Evolutionary conservation across 2,113 vertebrate species (phyloP).

Genomic region (Oreochromis aureus): DNA sequence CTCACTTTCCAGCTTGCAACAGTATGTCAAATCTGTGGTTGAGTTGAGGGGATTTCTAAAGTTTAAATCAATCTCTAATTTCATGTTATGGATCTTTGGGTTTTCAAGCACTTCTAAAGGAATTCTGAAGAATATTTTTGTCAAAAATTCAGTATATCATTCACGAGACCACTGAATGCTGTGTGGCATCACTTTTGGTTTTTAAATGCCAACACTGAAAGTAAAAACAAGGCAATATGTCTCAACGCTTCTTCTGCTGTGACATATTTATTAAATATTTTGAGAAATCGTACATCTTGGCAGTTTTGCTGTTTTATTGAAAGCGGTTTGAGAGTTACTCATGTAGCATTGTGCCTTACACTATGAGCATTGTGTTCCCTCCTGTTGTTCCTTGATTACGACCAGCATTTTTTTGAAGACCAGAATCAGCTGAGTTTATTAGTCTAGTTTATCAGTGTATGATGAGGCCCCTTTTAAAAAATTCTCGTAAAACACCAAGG

Average conservation of each 20-base stretch:
- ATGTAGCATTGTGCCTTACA: background rate
- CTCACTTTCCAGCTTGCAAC: background rate
- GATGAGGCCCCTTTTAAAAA: conserved; percentile 62
- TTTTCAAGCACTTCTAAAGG: background rate
- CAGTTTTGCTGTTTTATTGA: background rate
- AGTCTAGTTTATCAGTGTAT: conserved; percentile 51
- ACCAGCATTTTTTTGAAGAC: conserved; percentile 27
- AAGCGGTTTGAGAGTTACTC: background rate
- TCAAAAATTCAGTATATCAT: background rate
- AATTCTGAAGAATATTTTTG: background rate
- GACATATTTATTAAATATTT: background rate
- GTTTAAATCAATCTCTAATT: conserved; percentile 1
- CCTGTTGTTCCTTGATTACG: conserved; percentile 19
- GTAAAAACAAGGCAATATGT: background rate
- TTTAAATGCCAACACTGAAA: background rate
- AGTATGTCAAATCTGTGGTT: conserved; percentile 1
- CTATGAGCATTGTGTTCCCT: background rate
- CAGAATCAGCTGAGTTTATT: conserved; percentile 49
- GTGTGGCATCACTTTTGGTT: background rate
- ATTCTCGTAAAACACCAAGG: conserved; percentile 58
- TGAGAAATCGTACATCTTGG: background rate
- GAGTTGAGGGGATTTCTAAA: background rate
- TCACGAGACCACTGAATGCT: background rate
- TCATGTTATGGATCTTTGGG: background rate
- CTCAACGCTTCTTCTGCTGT: background rate